phyloP scores from a whole-genome alignment of 2,888 invertebrate genomes.

The Nezara viridula region DNA sequence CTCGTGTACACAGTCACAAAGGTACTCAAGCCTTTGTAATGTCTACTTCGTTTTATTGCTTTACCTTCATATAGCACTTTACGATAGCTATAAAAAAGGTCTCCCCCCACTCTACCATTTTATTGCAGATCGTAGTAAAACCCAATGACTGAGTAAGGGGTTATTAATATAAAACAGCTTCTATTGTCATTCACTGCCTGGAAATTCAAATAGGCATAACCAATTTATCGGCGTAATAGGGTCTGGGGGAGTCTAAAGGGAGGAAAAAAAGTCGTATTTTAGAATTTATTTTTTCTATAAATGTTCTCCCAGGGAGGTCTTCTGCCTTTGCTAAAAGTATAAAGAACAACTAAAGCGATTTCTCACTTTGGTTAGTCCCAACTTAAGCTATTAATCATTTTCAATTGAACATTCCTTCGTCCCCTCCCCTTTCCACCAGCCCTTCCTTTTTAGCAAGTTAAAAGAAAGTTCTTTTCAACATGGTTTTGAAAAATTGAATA shows the following conservation, averaged over 20 bases:
- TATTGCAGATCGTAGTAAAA: conserved; percentile 7
- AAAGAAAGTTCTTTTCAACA: conserved; percentile 55
- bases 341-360: conserved; percentile 56
- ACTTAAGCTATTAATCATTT: conserved; percentile 57
- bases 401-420: conserved; percentile 51
- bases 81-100: background rate
- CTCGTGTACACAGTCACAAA: background rate
- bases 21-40: conserved; percentile 18
- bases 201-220: background rate
- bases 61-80: conserved; percentile 36
- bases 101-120: background rate
- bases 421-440: background rate
- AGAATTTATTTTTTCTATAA: conserved; percentile 7
- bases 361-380: conserved; percentile 50
- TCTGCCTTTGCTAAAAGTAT: background rate
- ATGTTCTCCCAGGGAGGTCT: background rate
- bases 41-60: conserved; percentile 38
- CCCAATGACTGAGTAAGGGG: background rate
- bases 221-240: background rate
- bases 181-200: background rate
- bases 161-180: conserved; percentile 29
- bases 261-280: background rate
- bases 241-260: background rate
- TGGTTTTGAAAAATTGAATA: conserved; percentile 55
- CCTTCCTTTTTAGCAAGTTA: conserved; percentile 4